Conservation (phyloP, 2,113 vertebrate species). For the Periophthalmus modestus region DNA sequence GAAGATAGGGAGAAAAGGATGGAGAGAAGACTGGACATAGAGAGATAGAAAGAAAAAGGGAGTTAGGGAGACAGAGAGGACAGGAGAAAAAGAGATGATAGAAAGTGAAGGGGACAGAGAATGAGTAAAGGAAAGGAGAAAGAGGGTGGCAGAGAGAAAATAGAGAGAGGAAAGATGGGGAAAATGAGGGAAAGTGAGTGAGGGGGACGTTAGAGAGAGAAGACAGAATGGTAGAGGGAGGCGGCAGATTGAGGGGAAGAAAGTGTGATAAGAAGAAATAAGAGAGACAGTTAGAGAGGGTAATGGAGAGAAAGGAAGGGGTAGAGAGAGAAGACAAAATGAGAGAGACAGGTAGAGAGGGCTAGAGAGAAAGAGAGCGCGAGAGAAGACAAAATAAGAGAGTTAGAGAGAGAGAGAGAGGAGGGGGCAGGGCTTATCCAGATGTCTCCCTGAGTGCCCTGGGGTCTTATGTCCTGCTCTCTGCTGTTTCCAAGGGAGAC, state of each 20-base stretch:
- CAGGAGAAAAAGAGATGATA: not conserved
- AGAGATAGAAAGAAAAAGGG: not conserved
- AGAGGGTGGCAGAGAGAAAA: not conserved
- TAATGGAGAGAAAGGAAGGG: not conserved
- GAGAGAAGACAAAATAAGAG: slow-evolving; percentile 6
- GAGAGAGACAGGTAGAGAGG: slow-evolving; percentile 48
- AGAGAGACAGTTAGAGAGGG: not conserved
- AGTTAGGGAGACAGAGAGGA: not conserved
- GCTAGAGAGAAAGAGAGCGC: not conserved
- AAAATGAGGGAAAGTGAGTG: no score
- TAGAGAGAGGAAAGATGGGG: no score
- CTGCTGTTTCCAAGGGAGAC: slow-evolving; percentile 69
- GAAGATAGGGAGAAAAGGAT: no score
- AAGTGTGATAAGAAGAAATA: no score
- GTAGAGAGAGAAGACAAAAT: not conserved
- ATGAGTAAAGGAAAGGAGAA: no score
- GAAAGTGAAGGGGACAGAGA: not conserved
- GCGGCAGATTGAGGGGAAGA: not conserved
- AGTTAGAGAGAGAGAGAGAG: slow-evolving; percentile 21
- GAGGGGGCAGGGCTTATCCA: slow-evolving; percentile 38
- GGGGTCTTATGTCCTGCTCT: slow-evolving; percentile 58
- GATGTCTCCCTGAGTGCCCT: slow-evolving; percentile 67
- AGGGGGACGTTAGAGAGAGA: not conserved
- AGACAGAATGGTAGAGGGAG: not conserved
- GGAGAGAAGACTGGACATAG: not conserved